phyloP scores from a whole-genome alignment of 2,888 invertebrate species.

The Ormia ochracea region DNA sequence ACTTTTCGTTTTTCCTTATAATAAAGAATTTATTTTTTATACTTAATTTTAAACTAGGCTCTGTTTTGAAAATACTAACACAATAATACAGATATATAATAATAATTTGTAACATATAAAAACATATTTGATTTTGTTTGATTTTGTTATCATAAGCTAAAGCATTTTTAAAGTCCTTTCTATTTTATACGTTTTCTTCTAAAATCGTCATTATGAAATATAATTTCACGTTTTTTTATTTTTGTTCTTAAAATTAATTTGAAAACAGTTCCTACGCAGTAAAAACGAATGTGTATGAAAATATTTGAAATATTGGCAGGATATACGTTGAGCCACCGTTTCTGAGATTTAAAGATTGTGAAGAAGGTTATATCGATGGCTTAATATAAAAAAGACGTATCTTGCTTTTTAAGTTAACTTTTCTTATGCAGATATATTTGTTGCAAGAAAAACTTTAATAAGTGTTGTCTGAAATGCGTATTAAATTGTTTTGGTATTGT shows the following conservation, averaged over 20 bases:
- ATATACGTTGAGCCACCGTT: neutral
- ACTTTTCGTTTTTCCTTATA: slow-evolving; percentile 9
- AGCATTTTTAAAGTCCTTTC: slow-evolving; percentile 37
- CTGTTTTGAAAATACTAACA: slow-evolving; percentile 53
- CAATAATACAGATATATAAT: slow-evolving; percentile 59
- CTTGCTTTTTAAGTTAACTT: no score
- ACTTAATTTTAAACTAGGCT: slow-evolving; percentile 41
- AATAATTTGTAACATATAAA: slow-evolving; percentile 58
- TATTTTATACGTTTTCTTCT: neutral
- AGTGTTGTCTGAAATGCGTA: no score
- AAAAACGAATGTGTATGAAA: neutral
- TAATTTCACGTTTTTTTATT: no score
- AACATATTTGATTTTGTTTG: slow-evolving; percentile 37
- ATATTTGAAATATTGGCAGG: neutral
- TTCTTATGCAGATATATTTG: no score
- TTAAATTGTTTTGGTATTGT: no score
- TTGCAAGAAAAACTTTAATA: no score
- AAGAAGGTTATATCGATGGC: no score
- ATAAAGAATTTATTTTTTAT: slow-evolving; percentile 36
- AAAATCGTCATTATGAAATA: slow-evolving; percentile 8
- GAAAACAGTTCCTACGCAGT: slow-evolving; percentile 16
- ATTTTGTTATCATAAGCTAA: slow-evolving; percentile 43
- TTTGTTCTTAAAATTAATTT: slow-evolving; percentile 12
- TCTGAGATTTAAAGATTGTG: no score
- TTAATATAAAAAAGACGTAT: no score